These are phyloP conservation scores for Chalcis sispes DNA, from an alignment of 2,888 invertebrate species.

Conservation along the genomic window DNA sequence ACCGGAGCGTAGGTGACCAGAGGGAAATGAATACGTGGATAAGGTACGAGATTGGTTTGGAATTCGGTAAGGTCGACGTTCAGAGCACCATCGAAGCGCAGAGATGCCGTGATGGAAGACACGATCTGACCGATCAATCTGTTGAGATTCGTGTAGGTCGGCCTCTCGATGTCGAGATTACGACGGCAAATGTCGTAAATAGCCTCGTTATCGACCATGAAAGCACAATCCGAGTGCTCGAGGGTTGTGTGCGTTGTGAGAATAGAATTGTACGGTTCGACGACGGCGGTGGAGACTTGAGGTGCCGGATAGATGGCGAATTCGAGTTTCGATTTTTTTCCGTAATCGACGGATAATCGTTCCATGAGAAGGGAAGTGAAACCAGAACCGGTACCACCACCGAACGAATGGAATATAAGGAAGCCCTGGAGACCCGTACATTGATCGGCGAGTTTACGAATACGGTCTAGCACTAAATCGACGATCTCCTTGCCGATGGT, in stretches of 20 bases:
- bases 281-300: slow-evolving; percentile 91
- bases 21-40: slow-evolving; percentile 97
- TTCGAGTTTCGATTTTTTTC: slow-evolving; percentile 96
- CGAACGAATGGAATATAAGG: slow-evolving; percentile 97
- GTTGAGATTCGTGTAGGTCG: slow-evolving; percentile 98
- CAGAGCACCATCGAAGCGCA: slow-evolving; percentile 94
- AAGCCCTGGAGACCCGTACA: slow-evolving; percentile 95
- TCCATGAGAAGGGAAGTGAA: slow-evolving; percentile 98
- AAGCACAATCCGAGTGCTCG: slow-evolving; percentile 96
- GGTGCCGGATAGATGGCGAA: slow-evolving; percentile 98
- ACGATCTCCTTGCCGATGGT: slow-evolving; percentile 97
- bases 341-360: slow-evolving; percentile 97
- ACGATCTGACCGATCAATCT: slow-evolving; percentile 96
- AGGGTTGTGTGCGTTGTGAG: slow-evolving; percentile 97
- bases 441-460: slow-evolving; percentile 92
- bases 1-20: slow-evolving; percentile 94
- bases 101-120: slow-evolving; percentile 93
- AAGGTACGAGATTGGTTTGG: slow-evolving; percentile 96
- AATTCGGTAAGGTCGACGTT: slow-evolving; percentile 96
- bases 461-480: slow-evolving; percentile 90
- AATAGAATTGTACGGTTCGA: slow-evolving; percentile 98
- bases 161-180: slow-evolving; percentile 95
- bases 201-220: slow-evolving; percentile 95
- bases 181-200: slow-evolving; percentile 95
- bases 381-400: slow-evolving; percentile 96